phyloP scores from a whole-genome alignment of 2,113 vertebrate species.

The Saccopteryx leptura region DNA sequence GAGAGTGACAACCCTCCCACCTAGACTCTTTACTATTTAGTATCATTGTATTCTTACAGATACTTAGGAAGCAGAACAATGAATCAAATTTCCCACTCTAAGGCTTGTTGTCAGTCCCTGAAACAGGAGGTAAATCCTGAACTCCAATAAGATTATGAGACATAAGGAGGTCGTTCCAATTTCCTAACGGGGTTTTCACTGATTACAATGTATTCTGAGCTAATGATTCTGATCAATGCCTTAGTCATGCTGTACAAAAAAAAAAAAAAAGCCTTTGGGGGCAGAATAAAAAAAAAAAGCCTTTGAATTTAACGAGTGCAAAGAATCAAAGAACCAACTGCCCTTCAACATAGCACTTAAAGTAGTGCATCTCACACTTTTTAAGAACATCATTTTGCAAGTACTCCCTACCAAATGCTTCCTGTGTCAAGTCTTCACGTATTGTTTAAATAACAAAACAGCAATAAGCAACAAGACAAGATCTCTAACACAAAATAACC shows the following conservation, averaged over 20 bases:
- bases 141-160: background rate
- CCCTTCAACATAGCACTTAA: background rate
- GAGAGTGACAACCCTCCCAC: background rate
- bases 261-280: background rate
- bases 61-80: background rate
- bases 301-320: background rate
- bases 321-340: background rate
- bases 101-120: background rate
- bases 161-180: background rate
- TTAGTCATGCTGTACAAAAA: slow-evolving; percentile 15
- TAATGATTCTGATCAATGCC: background rate
- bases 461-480: background rate
- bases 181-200: background rate
- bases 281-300: background rate
- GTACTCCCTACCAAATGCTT: background rate
- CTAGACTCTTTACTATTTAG: background rate
- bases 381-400: background rate
- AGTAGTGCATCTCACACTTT: background rate
- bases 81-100: background rate
- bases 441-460: background rate
- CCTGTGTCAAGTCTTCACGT: background rate
- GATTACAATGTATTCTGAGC: background rate
- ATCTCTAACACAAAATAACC: background rate
- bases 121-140: background rate
- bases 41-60: background rate